These are phyloP conservation scores for Aurelia sp. DNA, from an alignment of 30 jellyfish, hydroid and myxozoan species.

Conservation along the genomic window DNA sequence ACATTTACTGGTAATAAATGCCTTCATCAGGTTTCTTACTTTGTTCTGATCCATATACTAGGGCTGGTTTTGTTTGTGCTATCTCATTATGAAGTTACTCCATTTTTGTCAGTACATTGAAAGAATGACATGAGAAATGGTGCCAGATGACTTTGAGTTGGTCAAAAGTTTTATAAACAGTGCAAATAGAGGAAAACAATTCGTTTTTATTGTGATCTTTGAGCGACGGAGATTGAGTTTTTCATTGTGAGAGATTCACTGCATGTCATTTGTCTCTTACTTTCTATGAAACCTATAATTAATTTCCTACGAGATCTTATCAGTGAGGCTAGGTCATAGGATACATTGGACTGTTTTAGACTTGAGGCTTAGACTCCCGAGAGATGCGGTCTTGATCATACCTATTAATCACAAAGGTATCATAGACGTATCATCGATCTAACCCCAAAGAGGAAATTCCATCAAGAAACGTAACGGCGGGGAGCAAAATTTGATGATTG, in stretches of 20 bases:
- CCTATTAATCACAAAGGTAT: slow-evolving; percentile 16
- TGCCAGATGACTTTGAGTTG: neutral
- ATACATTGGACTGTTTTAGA: neutral
- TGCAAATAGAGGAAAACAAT: neutral
- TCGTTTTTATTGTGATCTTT: slow-evolving; percentile 10
- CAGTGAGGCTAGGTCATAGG: slow-evolving; percentile 40
- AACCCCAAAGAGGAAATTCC: neutral
- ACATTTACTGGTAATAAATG: no score
- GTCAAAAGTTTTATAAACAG: slow-evolving; percentile 4
- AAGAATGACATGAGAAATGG: no score
- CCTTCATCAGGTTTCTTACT: no score
- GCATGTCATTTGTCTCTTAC: slow-evolving; percentile 7
- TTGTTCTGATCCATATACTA: no score
- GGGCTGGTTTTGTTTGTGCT: no score
- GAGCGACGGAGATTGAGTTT: slow-evolving; percentile 44
- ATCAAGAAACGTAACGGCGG: no score
- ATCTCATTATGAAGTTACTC: no score
- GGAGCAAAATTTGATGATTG: no score
- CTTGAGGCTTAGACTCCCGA: slow-evolving; percentile 6
- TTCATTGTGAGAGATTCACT: neutral
- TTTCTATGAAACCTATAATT: slow-evolving; percentile 36
- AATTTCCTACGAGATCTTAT: slow-evolving; percentile 44
- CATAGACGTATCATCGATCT: neutral
- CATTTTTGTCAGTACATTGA: no score
- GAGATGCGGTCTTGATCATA: slow-evolving; percentile 5